Base-by-base conservation (phyloP, 2,113 vertebrate species). In the Shinisaurus crocodilurus region DNA sequence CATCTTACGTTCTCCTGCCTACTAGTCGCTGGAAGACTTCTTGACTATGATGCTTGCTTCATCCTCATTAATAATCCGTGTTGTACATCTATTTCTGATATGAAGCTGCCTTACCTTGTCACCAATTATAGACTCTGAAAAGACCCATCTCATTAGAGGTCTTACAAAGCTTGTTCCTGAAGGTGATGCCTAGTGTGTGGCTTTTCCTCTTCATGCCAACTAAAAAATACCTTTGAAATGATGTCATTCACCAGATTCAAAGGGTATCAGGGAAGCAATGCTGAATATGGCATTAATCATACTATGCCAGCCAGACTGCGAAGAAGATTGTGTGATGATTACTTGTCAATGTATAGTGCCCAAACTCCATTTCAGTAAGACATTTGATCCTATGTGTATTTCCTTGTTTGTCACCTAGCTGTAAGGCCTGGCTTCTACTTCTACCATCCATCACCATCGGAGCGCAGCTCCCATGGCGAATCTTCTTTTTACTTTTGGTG, bases 121-220 rank as follows among this genome's bases (percentile, higher is more conserved):
- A 97, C 96, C 96, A 97, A 97, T 98, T 98, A 97, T 80, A 97
- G 94, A 91, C 89, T 96, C 92, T 96, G 96, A 95, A 97, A 97
- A 97, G 95, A 96, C 95, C 95, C 87, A 87, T 95, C 96, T 98
- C 96, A 97, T 98, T 97, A 98, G 85, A 92, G 92, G 92, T 95
- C 96, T 96, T 96, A 95, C 75, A 96, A 89, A 93, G 75, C 96
- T 96, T 96, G 90, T 93, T 97, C 92, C 94, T 96, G 94, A 96
- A 96, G 96, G 89, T 96, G 95, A 96, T 94, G 91, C 89, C 95
- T 95, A 93, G 93, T 96, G 50, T 85, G 91, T 95, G 93, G 88
- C 92, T 96, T n/a, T 63, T 96, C 93, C 94, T 94, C 93, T 89
- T 95, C 93, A 96, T 97, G 92, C 94, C 94, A 95, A 94, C 90